phyloP scores from a whole-genome alignment of 2,113 vertebrate genomes.

The Arvicanthis niloticus region DNA sequence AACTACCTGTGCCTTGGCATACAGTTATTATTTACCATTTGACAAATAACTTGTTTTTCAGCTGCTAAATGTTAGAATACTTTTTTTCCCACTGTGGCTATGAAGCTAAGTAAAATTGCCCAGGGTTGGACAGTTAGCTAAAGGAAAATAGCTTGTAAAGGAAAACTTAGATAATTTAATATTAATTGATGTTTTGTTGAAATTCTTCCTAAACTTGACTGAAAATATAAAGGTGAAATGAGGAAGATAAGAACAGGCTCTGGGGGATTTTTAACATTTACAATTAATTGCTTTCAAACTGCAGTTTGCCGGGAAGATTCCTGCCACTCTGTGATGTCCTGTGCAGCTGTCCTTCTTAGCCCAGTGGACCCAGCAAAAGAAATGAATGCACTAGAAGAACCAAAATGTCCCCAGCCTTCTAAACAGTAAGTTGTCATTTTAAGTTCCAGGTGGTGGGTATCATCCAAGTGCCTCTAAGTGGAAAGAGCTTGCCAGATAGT shows the following conservation, averaged over 20 bases:
- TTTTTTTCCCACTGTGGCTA: neutral
- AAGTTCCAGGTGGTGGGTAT: neutral
- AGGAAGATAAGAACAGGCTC: neutral
- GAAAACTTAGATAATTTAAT: neutral
- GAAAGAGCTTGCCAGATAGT: neutral
- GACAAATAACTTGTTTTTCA: neutral
- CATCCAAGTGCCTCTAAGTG: neutral
- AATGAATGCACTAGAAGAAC: constrained; percentile 88
- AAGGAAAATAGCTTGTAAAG: neutral
- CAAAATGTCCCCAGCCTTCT: constrained; percentile 84
- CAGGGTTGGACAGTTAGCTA: neutral
- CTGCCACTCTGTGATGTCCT: constrained; percentile 94
- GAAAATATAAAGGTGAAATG: neutral
- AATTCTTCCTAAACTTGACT: neutral
- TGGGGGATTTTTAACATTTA: constrained; percentile 47
- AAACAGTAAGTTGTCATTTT: constrained; percentile 90
- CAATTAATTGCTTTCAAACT: constrained; percentile 66
- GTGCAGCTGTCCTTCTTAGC: constrained; percentile 92
- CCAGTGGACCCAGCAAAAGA: constrained; percentile 90
- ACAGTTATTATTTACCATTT: neutral
- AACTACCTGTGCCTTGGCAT: neutral
- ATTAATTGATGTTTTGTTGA: constrained; percentile 25
- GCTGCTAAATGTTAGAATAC: neutral
- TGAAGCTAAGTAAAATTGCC: neutral
- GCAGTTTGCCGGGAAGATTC: constrained; percentile 97